phyloP scores from a whole-genome alignment of 2,888 invertebrate genomes.

The Entomobrya proxima region DNA sequence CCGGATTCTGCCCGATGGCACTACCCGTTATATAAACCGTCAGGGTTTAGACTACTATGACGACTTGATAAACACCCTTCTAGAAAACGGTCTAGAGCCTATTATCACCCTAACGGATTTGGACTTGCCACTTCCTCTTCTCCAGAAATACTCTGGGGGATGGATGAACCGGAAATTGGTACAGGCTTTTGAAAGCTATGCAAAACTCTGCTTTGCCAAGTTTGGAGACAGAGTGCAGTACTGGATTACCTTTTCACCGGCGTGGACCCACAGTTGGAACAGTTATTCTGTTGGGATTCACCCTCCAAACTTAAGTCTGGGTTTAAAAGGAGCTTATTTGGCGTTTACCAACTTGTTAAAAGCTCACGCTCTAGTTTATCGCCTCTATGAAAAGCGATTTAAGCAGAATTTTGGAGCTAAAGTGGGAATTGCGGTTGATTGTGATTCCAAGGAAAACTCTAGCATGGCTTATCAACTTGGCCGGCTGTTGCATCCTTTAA shows the following conservation, averaged over 20 bases:
- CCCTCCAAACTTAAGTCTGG: constrained; percentile 77
- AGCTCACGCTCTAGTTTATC: constrained; percentile 83
- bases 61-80: constrained; percentile 66
- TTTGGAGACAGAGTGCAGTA: constrained; percentile 79
- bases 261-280: constrained; percentile 47
- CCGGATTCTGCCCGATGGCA: constrained; percentile 78
- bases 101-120: constrained; percentile 78
- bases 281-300: constrained; percentile 47
- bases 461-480: constrained; percentile 27
- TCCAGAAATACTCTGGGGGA: constrained; percentile 78
- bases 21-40: constrained; percentile 51
- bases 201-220: constrained; percentile 78
- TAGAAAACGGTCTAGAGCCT: constrained; percentile 70
- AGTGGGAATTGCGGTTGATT: constrained; percentile 74
- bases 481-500: constrained; percentile 24
- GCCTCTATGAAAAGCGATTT: constrained; percentile 81
- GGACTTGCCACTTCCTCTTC: constrained; percentile 79
- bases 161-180: constrained; percentile 78
- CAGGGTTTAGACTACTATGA: constrained; percentile 70
- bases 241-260: constrained; percentile 66
- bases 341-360: constrained; percentile 81
- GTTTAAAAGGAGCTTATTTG: constrained; percentile 79
- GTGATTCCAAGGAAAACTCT: not conserved
- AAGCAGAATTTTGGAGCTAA: constrained; percentile 75
- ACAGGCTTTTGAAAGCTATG: constrained; percentile 80